Percentiles rank a stretch among this genome's conserved stretches.
Evolutionary conservation across 23 tunicate genomes (phyloP).

Genomic region (Trididemnum clinides): DNA sequence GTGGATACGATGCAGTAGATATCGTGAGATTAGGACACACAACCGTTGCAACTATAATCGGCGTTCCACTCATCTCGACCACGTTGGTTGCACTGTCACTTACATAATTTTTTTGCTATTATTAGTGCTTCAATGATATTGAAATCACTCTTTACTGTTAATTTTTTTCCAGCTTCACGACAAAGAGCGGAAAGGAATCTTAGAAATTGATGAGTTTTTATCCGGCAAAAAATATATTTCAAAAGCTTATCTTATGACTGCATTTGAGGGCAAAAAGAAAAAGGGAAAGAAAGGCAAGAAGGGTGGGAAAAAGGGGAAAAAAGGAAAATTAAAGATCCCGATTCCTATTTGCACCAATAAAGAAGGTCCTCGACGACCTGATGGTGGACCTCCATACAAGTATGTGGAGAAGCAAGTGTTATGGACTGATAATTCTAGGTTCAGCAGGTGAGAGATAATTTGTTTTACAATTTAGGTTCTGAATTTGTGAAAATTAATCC

Average conservation of each 20-base stretch:
- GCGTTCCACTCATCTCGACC: too few species aligned
- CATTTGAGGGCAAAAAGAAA: constrained; percentile 75
- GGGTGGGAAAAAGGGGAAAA: constrained; percentile 71
- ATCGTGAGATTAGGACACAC: too few species aligned
- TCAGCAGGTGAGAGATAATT: constrained; percentile 76
- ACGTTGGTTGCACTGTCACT: too few species aligned
- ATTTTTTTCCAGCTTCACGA: constrained; percentile 70
- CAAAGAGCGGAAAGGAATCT: constrained; percentile 70
- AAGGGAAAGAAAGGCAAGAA: constrained; percentile 49
- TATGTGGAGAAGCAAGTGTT: constrained; percentile 84
- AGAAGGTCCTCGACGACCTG: constrained; percentile 82
- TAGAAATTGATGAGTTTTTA: constrained; percentile 85
- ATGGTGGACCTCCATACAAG: constrained; percentile 90
- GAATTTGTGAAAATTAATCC: too few species aligned
- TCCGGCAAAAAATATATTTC: constrained; percentile 92
- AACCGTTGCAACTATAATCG: too few species aligned
- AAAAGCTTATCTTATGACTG: constrained; percentile 87
- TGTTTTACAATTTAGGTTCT: too few species aligned
- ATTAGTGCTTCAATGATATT: too few species aligned
- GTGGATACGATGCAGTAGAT: too few species aligned
- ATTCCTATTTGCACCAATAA: constrained; percentile 79
- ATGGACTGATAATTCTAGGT: constrained; percentile 80
- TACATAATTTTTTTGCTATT: too few species aligned
- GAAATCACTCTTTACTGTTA: too few species aligned
- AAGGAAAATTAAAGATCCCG: constrained; percentile 73